These are phyloP conservation scores for Oegoconia quadripuncta DNA, from an alignment of 2,888 invertebrate species.

Conservation along the genomic window DNA sequence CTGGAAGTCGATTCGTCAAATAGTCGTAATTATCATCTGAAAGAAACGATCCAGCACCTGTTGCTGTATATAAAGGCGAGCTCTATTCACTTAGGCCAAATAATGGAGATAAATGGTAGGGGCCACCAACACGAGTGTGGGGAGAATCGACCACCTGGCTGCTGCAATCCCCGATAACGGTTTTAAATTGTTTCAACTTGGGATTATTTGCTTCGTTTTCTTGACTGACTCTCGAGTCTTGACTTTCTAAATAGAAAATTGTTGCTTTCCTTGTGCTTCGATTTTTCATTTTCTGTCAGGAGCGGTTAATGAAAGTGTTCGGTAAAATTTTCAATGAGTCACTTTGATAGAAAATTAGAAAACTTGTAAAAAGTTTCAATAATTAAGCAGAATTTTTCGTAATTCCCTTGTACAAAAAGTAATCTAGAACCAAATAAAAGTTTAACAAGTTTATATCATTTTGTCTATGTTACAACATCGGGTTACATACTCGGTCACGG, in stretches of 20 bases:
- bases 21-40: slow-evolving; percentile 3
- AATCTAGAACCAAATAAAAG: no score
- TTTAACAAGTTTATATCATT: no score
- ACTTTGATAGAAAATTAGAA: no score
- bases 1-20: slow-evolving; percentile 4
- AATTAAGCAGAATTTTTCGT: no score
- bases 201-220: slow-evolving; percentile 12
- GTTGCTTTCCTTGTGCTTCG: no score
- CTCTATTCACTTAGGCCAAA: not conserved
- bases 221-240: slow-evolving; percentile 9
- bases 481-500: no score
- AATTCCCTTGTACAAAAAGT: no score
- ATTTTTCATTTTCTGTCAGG: no score
- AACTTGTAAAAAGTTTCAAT: no score
- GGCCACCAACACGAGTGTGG: slow-evolving; percentile 13
- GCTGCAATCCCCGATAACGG: slow-evolving; percentile 24
- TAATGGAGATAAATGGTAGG: slow-evolving; percentile 18
- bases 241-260: not conserved
- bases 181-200: slow-evolving; percentile 25
- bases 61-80: slow-evolving; percentile 2
- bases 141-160: slow-evolving; percentile 21
- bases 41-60: slow-evolving; percentile 3
- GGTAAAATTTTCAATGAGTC: no score
- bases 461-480: no score
- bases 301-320: no score